These are phyloP conservation scores for Plectrocnemia conspersa DNA, from an alignment of 1,140 invertebrate species.

Conservation along the genomic window DNA sequence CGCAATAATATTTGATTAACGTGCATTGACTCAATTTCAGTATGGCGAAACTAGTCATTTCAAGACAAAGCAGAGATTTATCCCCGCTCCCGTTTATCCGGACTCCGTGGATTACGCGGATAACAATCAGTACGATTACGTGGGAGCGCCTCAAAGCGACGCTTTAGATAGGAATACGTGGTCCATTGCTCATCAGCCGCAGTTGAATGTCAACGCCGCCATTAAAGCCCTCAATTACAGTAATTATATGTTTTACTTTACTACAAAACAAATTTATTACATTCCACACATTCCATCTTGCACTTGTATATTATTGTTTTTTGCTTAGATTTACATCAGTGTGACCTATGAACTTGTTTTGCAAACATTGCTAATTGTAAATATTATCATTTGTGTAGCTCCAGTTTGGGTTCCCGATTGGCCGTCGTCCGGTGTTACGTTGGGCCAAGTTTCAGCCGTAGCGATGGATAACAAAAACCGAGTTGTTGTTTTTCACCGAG, in stretches of 20 bases:
- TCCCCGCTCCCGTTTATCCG: slow-evolving; percentile 26
- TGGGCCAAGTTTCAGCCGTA: slow-evolving; percentile 79
- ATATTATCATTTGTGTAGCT: slow-evolving; percentile 34
- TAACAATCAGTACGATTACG: slow-evolving; percentile 28
- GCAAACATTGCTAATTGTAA: too few species aligned
- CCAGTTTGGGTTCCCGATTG: slow-evolving; percentile 50
- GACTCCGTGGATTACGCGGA: slow-evolving; percentile 26
- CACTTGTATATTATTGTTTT: too few species aligned
- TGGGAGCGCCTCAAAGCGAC: slow-evolving; percentile 20
- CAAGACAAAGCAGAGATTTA: slow-evolving; percentile 17
- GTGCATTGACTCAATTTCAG: slow-evolving; percentile 25
- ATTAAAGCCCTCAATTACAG: slow-evolving; percentile 27
- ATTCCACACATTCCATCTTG: not conserved
- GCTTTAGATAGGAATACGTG: slow-evolving; percentile 19
- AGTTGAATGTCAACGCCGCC: slow-evolving; percentile 17
- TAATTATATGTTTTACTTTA: slow-evolving; percentile 12
- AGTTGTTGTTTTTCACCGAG: slow-evolving; percentile 82
- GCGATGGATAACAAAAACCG: slow-evolving; percentile 68
- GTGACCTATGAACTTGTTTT: too few species aligned
- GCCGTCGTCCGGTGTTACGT: slow-evolving; percentile 49
- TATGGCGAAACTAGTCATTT: slow-evolving; percentile 16
- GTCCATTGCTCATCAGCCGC: slow-evolving; percentile 21
- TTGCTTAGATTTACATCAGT: too few species aligned
- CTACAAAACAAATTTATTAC: not conserved
- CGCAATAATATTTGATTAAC: too few species aligned